Conservation (phyloP, 1,140 invertebrate species). For the Popillia japonica region DNA sequence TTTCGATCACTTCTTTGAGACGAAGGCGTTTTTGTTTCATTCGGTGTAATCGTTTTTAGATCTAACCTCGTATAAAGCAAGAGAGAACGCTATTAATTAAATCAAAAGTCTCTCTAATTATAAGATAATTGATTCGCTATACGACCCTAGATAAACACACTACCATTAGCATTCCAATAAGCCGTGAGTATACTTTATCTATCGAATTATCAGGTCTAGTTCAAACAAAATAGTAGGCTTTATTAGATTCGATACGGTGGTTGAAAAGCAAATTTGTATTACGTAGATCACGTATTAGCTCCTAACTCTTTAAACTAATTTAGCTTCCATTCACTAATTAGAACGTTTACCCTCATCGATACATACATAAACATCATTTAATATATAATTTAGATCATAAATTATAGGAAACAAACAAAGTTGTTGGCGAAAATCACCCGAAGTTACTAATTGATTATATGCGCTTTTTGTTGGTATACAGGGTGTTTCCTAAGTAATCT, state of each 20-base stretch:
- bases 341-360: conserved; percentile 1
- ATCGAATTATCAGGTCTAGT: neutral
- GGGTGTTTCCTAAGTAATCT: too few species aligned
- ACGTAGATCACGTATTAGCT: neutral
- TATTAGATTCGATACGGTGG: conserved; percentile 1
- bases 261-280: conserved; percentile 9
- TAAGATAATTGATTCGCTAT: neutral
- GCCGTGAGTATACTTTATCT: neutral
- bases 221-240: conserved; percentile 30
- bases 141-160: neutral
- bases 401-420: neutral
- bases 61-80: too few species aligned
- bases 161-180: neutral
- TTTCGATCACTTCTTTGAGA: too few species aligned
- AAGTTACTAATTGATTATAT: neutral
- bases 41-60: too few species aligned
- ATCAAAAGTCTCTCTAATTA: neutral
- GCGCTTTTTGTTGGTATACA: neutral
- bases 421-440: neutral
- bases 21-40: too few species aligned
- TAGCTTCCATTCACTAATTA: conserved; percentile 20
- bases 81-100: neutral
- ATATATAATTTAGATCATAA: neutral
- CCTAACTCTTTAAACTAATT: conserved; percentile 20
- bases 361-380: conserved; percentile 5